Evolutionary conservation across 2,888 invertebrate genomes (phyloP), one percentile per base, ranked within the genome.

Genomic region (Sycophila texana): DNA sequence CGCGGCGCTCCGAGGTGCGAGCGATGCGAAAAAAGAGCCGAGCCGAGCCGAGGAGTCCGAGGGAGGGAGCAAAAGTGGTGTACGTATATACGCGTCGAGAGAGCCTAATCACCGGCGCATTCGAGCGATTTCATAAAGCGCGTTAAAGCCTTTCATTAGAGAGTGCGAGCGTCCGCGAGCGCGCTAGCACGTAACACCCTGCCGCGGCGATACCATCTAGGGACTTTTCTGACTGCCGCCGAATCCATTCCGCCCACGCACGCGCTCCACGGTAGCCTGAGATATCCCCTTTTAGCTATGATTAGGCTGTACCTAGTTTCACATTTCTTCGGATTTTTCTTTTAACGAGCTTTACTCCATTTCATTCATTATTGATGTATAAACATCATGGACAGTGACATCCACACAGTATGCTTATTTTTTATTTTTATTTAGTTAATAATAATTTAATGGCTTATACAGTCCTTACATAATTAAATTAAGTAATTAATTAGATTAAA

Each of bases 81-180:
- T 39, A 63, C 22, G 4, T 63, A 7, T 57, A 20, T 14, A 39
- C 13, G 13, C 39, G 55, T 4, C 39, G 39, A 63, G 39, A 20
- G 58, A 39, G 73, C 51, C 68, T 73, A 76, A 76, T 80, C 73
- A 72, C 63, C 49, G 51, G 61, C 66, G 76, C 73, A 71, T 75
- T 73, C 68, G 63, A 76, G 72, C 75, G 75, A 76, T 76, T 76
- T 76, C 75, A 76, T 71, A 72, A 73, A 80, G 75, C 39, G 79
- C 68, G 79, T 63, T 75, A 80, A 76, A 71, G 75, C 75, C 79
- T 72, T 67, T 80, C 72, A 80, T 80, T 80, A 80, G 39, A 39
- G 39, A 39, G 39, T 39, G 39, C 39, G 39, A 39, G 39, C 39
- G 39, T 39, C 55, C 61, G 16, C 55, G 30, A 22, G 55, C 10